These are phyloP conservation scores for Podarcis siculus DNA, from an alignment of 2,797 vertebrate genomes.

Conservation along the genomic window DNA sequence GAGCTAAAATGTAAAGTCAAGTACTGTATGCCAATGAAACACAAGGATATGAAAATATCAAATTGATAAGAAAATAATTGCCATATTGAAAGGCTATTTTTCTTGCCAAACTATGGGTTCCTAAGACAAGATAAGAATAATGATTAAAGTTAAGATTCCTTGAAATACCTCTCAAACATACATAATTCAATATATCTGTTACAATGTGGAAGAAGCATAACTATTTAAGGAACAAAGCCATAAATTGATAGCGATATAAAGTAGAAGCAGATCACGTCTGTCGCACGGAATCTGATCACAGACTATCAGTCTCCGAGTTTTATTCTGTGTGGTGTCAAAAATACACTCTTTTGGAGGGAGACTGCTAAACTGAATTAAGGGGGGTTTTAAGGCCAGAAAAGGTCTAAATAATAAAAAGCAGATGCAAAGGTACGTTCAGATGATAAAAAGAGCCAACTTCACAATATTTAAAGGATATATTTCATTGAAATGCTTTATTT, in stretches of 20 bases:
- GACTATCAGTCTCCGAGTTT: slow-evolving; percentile 68
- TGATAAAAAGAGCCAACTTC: slow-evolving; percentile 53
- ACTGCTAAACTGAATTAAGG: slow-evolving; percentile 54
- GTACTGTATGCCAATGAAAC: slow-evolving; percentile 59
- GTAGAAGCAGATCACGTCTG: slow-evolving; percentile 69
- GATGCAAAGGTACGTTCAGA: slow-evolving; percentile 33
- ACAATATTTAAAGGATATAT: slow-evolving; percentile 50
- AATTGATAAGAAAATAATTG: slow-evolving; percentile 76
- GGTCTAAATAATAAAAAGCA: slow-evolving; percentile 53
- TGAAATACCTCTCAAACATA: slow-evolving; percentile 65
- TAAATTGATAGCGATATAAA: slow-evolving; percentile 72
- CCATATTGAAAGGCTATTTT: slow-evolving; percentile 64
- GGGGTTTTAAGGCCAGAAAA: slow-evolving; percentile 39
- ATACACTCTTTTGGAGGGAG: slow-evolving; percentile 53
- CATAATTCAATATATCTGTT: slow-evolving; percentile 67
- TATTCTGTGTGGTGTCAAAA: slow-evolving; percentile 67
- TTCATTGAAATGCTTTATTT: slow-evolving; percentile 21
- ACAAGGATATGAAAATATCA: slow-evolving; percentile 69
- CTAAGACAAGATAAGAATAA: slow-evolving; percentile 66
- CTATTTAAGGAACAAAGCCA: slow-evolving; percentile 71
- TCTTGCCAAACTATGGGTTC: slow-evolving; percentile 62
- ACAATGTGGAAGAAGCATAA: slow-evolving; percentile 60
- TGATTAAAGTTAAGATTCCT: slow-evolving; percentile 66
- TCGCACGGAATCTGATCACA: slow-evolving; percentile 71
- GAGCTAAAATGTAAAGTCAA: slow-evolving; percentile 73